These are phyloP conservation scores for Phacellophora camtschatica DNA, from an alignment of 30 jellyfish, hydroid and myxozoan genomes.

Conservation along the genomic window DNA sequence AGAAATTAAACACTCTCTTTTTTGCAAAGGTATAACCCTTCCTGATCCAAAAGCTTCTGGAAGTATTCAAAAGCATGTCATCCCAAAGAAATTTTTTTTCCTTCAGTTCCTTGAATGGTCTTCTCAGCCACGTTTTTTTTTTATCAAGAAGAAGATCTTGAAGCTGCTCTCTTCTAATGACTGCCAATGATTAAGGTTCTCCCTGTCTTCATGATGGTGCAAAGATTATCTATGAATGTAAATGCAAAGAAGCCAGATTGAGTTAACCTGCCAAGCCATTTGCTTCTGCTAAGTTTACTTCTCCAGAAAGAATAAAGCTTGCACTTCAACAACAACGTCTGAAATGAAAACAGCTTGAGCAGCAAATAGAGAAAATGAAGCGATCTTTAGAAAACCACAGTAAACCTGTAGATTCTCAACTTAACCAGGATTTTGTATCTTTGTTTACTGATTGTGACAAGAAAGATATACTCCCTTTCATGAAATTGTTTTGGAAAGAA, in stretches of 20 bases:
- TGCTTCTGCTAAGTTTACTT: slow-evolving; percentile 9
- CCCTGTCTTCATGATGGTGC: slow-evolving; percentile 24
- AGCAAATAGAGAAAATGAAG: slow-evolving; percentile 22
- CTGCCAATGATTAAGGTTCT: slow-evolving; percentile 16
- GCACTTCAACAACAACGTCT: slow-evolving; percentile 28
- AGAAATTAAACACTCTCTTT: background rate
- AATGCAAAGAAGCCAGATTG: slow-evolving; percentile 15
- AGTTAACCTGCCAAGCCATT: slow-evolving; percentile 21
- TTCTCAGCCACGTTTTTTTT: background rate
- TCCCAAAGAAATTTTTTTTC: slow-evolving; percentile 14
- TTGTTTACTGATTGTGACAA: slow-evolving; percentile 2
- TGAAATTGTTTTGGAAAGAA: slow-evolving; percentile 55
- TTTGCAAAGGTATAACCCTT: background rate
- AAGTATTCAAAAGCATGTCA: slow-evolving; percentile 41
- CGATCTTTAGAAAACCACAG: slow-evolving; percentile 7
- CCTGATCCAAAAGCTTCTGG: slow-evolving; percentile 38
- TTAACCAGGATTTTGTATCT: background rate
- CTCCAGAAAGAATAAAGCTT: slow-evolving; percentile 42
- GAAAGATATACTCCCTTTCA: too few relatives aligned
- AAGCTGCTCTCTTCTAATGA: slow-evolving; percentile 19
- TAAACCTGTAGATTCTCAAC: slow-evolving; percentile 48
- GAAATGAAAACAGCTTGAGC: slow-evolving; percentile 34
- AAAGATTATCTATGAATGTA: slow-evolving; percentile 2
- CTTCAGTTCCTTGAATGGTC: background rate
- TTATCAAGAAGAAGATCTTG: too few relatives aligned